Evolutionary conservation across 2,797 vertebrate species (phyloP).

Genomic region (Myotis daubentonii): DNA sequence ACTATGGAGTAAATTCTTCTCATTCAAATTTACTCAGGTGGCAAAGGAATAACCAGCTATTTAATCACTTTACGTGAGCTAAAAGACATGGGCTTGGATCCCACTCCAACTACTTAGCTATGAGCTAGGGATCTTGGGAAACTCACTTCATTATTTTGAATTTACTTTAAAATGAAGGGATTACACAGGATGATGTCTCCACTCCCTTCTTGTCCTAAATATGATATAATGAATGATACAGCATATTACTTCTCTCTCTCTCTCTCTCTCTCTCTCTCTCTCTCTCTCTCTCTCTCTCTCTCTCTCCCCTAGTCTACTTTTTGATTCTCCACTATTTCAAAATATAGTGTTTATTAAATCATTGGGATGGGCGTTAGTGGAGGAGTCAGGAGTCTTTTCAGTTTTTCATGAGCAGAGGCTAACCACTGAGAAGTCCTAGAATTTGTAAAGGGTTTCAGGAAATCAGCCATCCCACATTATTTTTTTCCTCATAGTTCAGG

Average conservation of each 20-base stretch:
- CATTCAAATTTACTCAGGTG: not conserved
- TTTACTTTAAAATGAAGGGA: slow-evolving; percentile 29
- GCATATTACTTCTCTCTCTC: not conserved
- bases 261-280: not conserved
- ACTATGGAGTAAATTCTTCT: not conserved
- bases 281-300: not conserved
- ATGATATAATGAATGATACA: not conserved
- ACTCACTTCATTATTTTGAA: not conserved
- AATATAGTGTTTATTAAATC: not conserved
- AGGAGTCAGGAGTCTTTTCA: not conserved
- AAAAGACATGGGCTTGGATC: not conserved
- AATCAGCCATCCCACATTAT: not conserved
- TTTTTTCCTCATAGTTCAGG: not conserved
- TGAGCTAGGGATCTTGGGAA: not conserved
- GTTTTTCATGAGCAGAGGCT: not conserved
- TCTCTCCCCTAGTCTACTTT: not conserved
- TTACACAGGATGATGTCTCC: not conserved
- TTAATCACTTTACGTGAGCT: not conserved
- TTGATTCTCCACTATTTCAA: not conserved
- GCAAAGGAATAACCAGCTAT: not conserved
- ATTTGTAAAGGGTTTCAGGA: not conserved
- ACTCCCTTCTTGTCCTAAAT: not conserved
- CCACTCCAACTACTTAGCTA: not conserved
- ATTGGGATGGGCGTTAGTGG: not conserved
- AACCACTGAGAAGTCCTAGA: not conserved